These are phyloP conservation scores for Rhyacophila evoluta DNA, from an alignment of 2,888 invertebrate genomes.

Conservation along the genomic window DNA sequence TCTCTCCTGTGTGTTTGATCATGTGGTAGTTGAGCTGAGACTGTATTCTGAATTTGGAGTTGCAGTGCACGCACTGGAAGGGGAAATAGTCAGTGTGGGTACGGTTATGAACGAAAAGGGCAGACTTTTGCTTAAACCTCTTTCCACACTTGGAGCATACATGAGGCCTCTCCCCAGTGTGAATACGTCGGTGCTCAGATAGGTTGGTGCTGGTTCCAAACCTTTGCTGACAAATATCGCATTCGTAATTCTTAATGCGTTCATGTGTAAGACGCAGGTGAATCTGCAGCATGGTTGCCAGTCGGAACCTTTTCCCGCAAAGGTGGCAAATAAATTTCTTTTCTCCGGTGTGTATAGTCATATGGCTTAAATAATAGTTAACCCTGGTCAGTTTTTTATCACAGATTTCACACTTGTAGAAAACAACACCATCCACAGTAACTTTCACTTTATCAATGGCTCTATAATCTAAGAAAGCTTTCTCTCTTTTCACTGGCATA, in stretches of 20 bases:
- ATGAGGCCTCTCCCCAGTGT: conserved; percentile 65
- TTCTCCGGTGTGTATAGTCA: conserved; percentile 69
- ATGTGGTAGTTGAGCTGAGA: conserved; percentile 64
- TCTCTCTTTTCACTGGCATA: background rate
- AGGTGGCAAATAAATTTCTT: conserved; percentile 67
- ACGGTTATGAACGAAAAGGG: conserved; percentile 68
- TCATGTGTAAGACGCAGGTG: conserved; percentile 69
- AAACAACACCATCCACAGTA: conserved; percentile 63
- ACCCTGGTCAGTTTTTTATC: conserved; percentile 64
- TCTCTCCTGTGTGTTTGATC: conserved; percentile 70
- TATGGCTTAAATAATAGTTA: conserved; percentile 63
- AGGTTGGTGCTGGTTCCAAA: conserved; percentile 67
- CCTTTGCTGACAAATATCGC: conserved; percentile 67
- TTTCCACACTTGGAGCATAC: conserved; percentile 67
- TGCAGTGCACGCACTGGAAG: conserved; percentile 61
- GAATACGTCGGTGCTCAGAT: conserved; percentile 64
- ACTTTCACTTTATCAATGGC: conserved; percentile 58
- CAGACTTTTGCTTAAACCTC: conserved; percentile 69
- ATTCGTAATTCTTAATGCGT: conserved; percentile 66
- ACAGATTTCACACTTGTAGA: conserved; percentile 67
- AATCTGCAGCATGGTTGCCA: conserved; percentile 67
- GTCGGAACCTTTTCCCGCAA: conserved; percentile 69
- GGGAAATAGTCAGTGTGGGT: conserved; percentile 62
- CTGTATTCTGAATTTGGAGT: conserved; percentile 61
- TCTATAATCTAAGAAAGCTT: conserved; percentile 53